Conservation (phyloP, 2,113 vertebrate genomes). For the Baryphthengus martii region DNA sequence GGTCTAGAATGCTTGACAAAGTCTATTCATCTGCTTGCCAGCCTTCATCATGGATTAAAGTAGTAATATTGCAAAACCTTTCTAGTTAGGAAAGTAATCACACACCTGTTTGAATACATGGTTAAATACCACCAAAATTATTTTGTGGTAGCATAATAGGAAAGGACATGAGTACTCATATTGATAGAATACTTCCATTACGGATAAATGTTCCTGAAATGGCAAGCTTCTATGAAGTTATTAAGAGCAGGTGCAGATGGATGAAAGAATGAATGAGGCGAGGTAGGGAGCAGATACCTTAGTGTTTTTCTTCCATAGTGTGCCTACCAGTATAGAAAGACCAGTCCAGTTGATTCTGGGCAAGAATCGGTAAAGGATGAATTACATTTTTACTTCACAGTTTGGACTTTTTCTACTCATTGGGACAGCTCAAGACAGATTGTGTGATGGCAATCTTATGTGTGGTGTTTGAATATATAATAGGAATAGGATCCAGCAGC, state of each 20-base stretch:
- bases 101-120: background rate
- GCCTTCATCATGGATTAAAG: background rate
- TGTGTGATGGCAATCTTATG: conserved; percentile 37
- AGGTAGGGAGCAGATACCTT: background rate
- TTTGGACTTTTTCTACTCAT: background rate
- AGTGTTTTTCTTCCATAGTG: fast-evolving
- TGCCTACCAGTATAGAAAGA: background rate
- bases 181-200: background rate
- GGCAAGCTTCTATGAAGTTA: background rate
- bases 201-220: background rate
- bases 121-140: background rate
- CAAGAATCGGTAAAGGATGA: background rate
- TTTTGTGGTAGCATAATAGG: background rate
- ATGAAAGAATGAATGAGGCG: background rate
- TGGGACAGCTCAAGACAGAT: conserved; percentile 44
- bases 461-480: conserved; percentile 54
- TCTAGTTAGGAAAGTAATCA: background rate
- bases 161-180: background rate
- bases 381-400: background rate
- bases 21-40: background rate
- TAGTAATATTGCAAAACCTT: background rate
- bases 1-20: background rate
- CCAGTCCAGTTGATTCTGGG: background rate
- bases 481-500: conserved; percentile 26
- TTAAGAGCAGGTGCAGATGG: background rate